Conservation (phyloP, 2,113 vertebrate species). For the Proterorhinus semilunaris region DNA sequence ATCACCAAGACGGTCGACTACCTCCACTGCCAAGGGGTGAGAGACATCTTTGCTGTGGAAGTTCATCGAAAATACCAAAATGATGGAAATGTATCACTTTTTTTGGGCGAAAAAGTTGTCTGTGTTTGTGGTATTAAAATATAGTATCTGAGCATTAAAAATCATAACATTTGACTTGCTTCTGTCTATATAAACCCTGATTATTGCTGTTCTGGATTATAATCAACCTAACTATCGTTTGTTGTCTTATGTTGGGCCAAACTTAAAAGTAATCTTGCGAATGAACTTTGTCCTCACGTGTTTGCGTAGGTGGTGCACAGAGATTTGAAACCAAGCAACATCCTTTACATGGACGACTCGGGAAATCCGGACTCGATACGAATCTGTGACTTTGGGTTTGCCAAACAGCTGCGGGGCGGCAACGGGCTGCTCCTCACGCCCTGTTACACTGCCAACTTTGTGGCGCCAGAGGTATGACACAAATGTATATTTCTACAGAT, state of each 20-base stretch:
- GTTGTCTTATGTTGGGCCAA: too few species aligned
- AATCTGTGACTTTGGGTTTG: constrained; percentile 98
- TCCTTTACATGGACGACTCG: constrained; percentile 95
- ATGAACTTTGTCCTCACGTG: neutral
- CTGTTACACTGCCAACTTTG: constrained; percentile 97
- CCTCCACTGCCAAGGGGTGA: constrained; percentile 97
- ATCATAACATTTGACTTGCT: too few species aligned
- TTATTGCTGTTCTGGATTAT: too few species aligned
- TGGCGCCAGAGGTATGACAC: constrained; percentile 90
- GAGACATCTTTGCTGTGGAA: constrained; percentile 15
- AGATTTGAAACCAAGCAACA: constrained; percentile 98
- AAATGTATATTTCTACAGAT: neutral
- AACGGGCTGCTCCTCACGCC: constrained; percentile 95
- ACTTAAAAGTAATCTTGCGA: too few species aligned
- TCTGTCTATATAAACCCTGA: too few species aligned
- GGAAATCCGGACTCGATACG: constrained; percentile 95
- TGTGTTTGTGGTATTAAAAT: too few species aligned
- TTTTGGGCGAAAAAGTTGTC: too few species aligned
- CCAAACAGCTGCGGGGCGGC: constrained; percentile 93
- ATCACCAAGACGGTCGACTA: constrained; percentile 96
- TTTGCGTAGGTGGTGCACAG: constrained; percentile 88
- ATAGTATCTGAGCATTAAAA: too few species aligned
- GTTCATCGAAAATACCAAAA: too few species aligned
- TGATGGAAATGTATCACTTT: too few species aligned
- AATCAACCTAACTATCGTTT: too few species aligned